Evolutionary conservation across 2,113 vertebrate genomes (phyloP).

Genomic region (Willisornis vidua): DNA sequence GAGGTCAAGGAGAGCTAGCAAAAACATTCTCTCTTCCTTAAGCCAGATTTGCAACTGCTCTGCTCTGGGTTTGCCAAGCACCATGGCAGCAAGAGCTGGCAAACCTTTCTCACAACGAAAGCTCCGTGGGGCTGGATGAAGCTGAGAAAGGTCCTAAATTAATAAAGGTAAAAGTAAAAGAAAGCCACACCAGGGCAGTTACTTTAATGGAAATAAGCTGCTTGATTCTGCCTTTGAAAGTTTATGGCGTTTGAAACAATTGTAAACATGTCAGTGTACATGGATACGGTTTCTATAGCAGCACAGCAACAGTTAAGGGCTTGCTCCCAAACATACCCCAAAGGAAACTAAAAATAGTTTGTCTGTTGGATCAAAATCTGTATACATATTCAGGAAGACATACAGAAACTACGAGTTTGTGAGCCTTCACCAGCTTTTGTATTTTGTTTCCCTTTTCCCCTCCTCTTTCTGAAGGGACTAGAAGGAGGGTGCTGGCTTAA

Average conservation of each 20-base stretch:
- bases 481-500: background rate
- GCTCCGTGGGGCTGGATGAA: background rate
- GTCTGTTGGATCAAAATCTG: conserved; percentile 70
- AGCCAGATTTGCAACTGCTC: background rate
- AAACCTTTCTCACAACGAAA: background rate
- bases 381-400: conserved; percentile 44
- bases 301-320: conserved; percentile 86
- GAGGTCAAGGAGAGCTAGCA: background rate
- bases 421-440: background rate
- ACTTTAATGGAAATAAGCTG: conserved; percentile 65
- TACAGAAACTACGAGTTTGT: conserved; percentile 31
- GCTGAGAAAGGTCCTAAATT: conserved; percentile 26
- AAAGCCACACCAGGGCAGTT: conserved; percentile 17
- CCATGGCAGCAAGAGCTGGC: conserved; percentile 3
- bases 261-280: conserved; percentile 87
- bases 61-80: background rate
- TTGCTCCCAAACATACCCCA: conserved; percentile 85
- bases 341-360: conserved; percentile 89
- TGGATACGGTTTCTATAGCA: conserved; percentile 94
- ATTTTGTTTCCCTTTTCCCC: background rate
- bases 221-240: conserved; percentile 77
- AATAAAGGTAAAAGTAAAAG: conserved; percentile 50
- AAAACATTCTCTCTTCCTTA: background rate
- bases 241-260: conserved; percentile 87
- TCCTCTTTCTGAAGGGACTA: background rate